These are phyloP conservation scores for Cryptoprocta ferox DNA, from an alignment of 2,797 vertebrate genomes.

Conservation along the genomic window DNA sequence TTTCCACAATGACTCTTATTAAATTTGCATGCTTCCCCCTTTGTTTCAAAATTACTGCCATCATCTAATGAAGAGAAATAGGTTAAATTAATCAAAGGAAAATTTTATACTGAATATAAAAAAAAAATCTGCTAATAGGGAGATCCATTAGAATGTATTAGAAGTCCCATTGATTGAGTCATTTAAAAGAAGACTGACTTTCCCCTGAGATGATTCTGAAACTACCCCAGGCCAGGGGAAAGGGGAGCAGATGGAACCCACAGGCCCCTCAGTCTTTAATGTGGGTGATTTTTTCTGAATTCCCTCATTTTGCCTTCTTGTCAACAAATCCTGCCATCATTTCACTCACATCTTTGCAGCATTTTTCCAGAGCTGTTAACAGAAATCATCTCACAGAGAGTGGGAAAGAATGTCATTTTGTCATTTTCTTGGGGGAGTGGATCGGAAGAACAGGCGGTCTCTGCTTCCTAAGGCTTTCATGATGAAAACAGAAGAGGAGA, in stretches of 20 bases:
- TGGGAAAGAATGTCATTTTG: slow-evolving; percentile 73
- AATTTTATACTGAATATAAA: slow-evolving; percentile 17
- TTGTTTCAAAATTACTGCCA: slow-evolving; percentile 42
- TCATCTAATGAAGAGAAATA: slow-evolving; percentile 23
- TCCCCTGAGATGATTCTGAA: neutral
- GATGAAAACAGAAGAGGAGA: slow-evolving; percentile 32
- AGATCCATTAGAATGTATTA: slow-evolving; percentile 15
- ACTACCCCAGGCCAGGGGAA: neutral
- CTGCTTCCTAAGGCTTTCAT: slow-evolving; percentile 46
- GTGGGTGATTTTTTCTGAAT: slow-evolving; percentile 38
- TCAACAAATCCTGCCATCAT: slow-evolving; percentile 75
- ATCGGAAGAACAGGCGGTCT: neutral
- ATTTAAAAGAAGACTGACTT: neutral
- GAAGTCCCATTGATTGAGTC: neutral
- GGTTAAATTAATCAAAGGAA: slow-evolving; percentile 43
- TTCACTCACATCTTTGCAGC: slow-evolving; percentile 67
- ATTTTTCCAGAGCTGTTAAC: slow-evolving; percentile 74
- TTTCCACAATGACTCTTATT: neutral
- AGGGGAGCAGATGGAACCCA: neutral
- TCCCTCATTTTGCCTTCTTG: slow-evolving; percentile 70
- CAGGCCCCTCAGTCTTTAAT: neutral
- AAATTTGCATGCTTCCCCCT: neutral
- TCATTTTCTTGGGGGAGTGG: slow-evolving; percentile 66
- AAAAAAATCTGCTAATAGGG: neutral
- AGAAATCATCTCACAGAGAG: slow-evolving; percentile 72